phyloP scores from a whole-genome alignment of 2,888 invertebrate genomes.

The Tipula lateralis region DNA sequence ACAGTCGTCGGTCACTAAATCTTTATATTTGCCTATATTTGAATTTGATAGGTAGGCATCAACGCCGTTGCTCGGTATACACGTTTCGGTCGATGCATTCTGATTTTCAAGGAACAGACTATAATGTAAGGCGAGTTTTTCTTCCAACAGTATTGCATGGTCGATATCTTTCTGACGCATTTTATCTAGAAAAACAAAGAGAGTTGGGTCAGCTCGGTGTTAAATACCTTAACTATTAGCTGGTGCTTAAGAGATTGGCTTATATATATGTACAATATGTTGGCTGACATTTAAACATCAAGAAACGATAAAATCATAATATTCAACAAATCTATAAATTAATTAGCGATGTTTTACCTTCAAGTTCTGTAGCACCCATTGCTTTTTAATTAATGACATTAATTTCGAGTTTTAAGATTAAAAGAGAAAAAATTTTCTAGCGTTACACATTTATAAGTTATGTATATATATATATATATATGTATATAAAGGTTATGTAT shows the following conservation, averaged over 20 bases:
- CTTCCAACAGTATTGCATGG: constrained; percentile 78
- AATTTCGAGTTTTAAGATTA: constrained; percentile 12
- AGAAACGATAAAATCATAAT: background rate
- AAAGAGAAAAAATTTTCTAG: constrained; percentile 31
- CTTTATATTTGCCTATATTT: constrained; percentile 55
- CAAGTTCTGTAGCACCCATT: constrained; percentile 41
- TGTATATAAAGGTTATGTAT: background rate
- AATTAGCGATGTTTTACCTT: constrained; percentile 38
- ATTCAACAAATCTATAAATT: background rate
- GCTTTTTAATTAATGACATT: constrained; percentile 35
- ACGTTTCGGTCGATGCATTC: constrained; percentile 52
- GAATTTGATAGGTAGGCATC: constrained; percentile 47
- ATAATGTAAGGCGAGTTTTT: constrained; percentile 80
- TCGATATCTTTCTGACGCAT: constrained; percentile 83
- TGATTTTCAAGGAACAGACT: constrained; percentile 61
- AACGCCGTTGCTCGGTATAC: constrained; percentile 39
- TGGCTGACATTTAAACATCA: background rate
- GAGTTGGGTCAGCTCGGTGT: background rate
- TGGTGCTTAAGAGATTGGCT: background rate
- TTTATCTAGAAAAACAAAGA: constrained; percentile 57
- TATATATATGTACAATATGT: background rate
- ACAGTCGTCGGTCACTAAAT: constrained; percentile 69
- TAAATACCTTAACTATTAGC: background rate
- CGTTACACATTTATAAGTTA: constrained; percentile 1
- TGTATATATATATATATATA: background rate